phyloP scores from a whole-genome alignment of 2,113 vertebrate species.

The Phasianus colchicus region DNA sequence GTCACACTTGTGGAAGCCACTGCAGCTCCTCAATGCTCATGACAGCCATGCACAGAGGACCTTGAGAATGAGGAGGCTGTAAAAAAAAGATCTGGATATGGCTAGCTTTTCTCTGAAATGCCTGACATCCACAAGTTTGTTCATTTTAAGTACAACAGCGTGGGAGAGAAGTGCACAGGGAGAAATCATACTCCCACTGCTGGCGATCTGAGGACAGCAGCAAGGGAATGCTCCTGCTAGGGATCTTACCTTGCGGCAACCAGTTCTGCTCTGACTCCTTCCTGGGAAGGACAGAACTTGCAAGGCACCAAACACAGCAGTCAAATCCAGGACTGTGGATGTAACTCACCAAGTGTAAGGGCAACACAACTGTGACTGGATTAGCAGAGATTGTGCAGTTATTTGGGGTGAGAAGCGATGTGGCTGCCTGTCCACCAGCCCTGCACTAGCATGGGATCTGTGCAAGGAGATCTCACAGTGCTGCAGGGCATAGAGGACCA shows the following conservation, averaged over 20 bases:
- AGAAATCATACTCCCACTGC: not conserved
- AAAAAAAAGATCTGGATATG: not conserved
- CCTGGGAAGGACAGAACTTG: not conserved
- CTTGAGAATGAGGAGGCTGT: not conserved
- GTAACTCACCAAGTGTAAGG: rapidly evolving
- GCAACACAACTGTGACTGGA: too few species aligned
- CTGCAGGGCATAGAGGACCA: not conserved
- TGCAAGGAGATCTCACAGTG: not conserved
- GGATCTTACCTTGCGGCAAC: not conserved
- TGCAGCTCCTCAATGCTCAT: not conserved
- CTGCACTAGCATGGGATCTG: too few species aligned
- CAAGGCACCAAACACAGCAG: not conserved
- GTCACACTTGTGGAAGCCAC: not conserved
- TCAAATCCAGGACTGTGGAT: rapidly evolving
- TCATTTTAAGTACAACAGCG: not conserved
- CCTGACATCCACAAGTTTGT: not conserved
- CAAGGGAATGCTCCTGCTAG: not conserved
- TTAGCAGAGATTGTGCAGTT: not conserved
- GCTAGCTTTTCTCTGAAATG: not conserved
- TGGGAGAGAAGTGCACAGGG: not conserved
- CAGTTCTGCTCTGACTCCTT: not conserved
- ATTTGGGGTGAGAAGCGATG: not conserved
- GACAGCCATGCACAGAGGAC: not conserved
- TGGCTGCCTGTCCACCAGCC: not conserved
- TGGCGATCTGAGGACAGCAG: not conserved